These are phyloP conservation scores for Centropus unirufus DNA, from an alignment of 2,113 vertebrate species.

Conservation along the genomic window DNA sequence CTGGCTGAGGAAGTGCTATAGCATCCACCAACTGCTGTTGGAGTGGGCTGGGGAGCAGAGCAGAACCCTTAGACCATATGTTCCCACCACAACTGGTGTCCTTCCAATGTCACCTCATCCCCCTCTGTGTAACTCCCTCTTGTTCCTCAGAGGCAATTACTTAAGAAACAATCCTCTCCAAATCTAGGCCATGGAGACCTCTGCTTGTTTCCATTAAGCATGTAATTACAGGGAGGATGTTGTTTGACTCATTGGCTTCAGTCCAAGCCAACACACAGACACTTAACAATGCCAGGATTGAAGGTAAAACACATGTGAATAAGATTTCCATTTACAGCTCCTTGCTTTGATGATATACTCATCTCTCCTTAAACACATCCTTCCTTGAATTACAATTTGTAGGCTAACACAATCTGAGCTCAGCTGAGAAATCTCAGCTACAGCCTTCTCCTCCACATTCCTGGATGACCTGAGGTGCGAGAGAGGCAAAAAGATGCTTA, in stretches of 20 bases:
- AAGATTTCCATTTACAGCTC: background rate
- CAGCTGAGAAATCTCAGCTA: background rate
- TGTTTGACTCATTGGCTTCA: constrained; percentile 13
- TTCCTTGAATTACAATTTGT: background rate
- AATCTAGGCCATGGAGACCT: background rate
- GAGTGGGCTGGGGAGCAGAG: background rate
- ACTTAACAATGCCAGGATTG: background rate
- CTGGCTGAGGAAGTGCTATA: background rate
- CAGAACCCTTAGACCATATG: background rate
- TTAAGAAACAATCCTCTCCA: background rate
- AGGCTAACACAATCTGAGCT: background rate
- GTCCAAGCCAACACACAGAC: background rate
- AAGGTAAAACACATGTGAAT: constrained; percentile 10
- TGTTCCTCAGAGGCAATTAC: background rate
- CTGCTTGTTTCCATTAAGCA: constrained; percentile 5
- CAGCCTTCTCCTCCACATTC: background rate
- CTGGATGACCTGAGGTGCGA: background rate
- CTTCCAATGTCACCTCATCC: background rate
- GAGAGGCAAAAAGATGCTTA: background rate
- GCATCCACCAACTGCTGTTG: background rate
- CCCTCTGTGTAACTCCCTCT: background rate
- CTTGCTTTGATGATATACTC: background rate
- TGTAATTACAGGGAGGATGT: background rate
- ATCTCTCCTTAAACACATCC: background rate
- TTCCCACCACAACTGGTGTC: background rate